phyloP scores from a whole-genome alignment of 2,797 vertebrate species.

The Dryobates pubescens region DNA sequence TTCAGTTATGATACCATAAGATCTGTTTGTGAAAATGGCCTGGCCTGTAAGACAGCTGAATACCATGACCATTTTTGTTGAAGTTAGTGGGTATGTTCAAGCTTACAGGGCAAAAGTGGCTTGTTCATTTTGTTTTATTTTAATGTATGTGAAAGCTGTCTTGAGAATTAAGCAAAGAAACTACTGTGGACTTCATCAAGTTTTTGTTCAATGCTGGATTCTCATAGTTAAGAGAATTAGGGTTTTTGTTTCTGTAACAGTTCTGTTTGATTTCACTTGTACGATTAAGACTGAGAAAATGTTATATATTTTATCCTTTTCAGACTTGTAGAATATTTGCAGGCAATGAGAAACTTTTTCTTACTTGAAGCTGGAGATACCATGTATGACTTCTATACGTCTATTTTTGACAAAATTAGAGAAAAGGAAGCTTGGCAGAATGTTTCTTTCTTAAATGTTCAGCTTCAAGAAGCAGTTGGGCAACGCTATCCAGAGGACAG shows the following conservation, averaged over 20 bases:
- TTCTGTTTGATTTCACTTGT: neutral
- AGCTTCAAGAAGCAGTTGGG: conserved; percentile 95
- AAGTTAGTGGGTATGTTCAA: neutral
- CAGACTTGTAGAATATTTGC: conserved; percentile 93
- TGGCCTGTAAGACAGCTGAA: neutral
- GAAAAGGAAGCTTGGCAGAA: conserved; percentile 98
- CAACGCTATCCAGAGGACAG: conserved; percentile 94
- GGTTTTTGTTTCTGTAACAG: neutral
- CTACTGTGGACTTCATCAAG: neutral
- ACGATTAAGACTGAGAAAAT: neutral
- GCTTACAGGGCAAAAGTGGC: neutral
- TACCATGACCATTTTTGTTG: neutral
- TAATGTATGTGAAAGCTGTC: neutral
- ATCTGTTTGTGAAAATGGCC: neutral
- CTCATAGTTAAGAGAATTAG: neutral
- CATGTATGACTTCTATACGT: conserved; percentile 98
- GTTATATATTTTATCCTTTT: neutral
- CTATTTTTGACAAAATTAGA: conserved; percentile 97
- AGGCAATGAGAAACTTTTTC: conserved; percentile 99
- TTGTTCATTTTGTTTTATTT: neutral
- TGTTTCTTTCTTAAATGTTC: conserved; percentile 91
- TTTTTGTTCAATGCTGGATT: neutral
- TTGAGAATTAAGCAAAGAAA: neutral
- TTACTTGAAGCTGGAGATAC: conserved; percentile 97
- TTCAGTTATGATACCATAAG: neutral